Base-by-base conservation (phyloP, 2,797 vertebrate species). In the Nyctibius grandis region DNA sequence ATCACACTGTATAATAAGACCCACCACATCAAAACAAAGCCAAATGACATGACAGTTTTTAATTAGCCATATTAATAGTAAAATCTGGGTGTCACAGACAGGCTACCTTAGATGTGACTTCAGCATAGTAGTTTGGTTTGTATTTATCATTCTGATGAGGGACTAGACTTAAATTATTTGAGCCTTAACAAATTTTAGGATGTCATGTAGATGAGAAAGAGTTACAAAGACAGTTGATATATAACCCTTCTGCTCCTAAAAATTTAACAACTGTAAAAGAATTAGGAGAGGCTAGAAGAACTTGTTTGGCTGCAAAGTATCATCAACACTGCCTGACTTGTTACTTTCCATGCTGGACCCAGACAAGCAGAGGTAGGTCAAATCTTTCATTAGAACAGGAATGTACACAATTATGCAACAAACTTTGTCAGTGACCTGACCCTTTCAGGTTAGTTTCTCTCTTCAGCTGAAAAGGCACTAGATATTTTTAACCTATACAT, bases 251-350 rank as follows among this genome's bases (percentile, higher is more conserved):
- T 93, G 33, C 93, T 95, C 79, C 92, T 93, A 82, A 96, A 96
- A 97, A 91, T 97, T 95, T 97, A 96, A 97, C 94, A 84, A 93
- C 75, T 85, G 57, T 95, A 74, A 96, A 97, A 95, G 88, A 96
- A 95, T 91, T 96, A 97, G 96, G 96, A 45, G 88, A 36, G 69
- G 91, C 90, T 89, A 26, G 79, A 92, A 96, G 91, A 97, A 96
- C 91, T 88, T 74, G 93, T 89, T 96, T 91, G 93, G 29, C 96
- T 92, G 65, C 48, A 67, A 91, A 85, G 31, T 93, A 84, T 84
- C 81, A 70, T 92, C 93, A 93, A 78, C 40, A 31, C 44, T 87
- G 89, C 15, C 70, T 87, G 88, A 88, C 88, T 88, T 94, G 76
- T 88, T 86, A 68, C 73, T 91, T 74, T 78, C 50, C 11, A 6